phyloP scores from a whole-genome alignment of 2,797 vertebrate genomes.

The Lateolabrax maculatus region DNA sequence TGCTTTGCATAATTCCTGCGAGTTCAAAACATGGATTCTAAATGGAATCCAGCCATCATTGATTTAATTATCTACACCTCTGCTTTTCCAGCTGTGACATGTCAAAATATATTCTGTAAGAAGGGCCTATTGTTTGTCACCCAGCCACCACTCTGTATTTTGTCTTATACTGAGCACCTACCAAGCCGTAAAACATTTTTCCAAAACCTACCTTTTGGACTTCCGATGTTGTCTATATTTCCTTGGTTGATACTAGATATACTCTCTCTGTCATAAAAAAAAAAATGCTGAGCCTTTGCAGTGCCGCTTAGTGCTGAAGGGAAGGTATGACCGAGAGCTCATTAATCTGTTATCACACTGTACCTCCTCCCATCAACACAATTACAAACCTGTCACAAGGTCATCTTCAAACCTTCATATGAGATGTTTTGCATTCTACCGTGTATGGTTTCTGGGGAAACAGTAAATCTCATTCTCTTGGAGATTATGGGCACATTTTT shows the following conservation, averaged over 20 bases:
- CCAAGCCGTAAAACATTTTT: slow-evolving; percentile 32
- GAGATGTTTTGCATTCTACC: slow-evolving; percentile 10
- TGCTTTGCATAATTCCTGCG: not conserved
- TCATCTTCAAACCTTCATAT: slow-evolving; percentile 24
- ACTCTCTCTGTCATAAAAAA: slow-evolving; percentile 10
- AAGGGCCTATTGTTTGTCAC: not conserved
- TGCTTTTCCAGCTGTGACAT: not conserved
- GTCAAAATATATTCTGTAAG: not conserved
- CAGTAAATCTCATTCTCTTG: slow-evolving; percentile 10
- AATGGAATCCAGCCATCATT: not conserved
- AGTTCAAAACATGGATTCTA: not conserved
- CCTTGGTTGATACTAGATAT: not conserved
- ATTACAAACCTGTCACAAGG: slow-evolving; percentile 31
- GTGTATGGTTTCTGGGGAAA: not conserved
- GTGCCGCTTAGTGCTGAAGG: slow-evolving; percentile 1
- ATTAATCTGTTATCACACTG: slow-evolving; percentile 61
- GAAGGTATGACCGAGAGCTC: slow-evolving; percentile 26
- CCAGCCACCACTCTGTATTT: not conserved
- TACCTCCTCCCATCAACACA: slow-evolving; percentile 58
- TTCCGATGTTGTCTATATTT: slow-evolving; percentile 34
- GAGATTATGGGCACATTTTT: not conserved
- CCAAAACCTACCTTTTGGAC: slow-evolving; percentile 34
- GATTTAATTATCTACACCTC: not conserved
- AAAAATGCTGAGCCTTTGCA: slow-evolving; percentile 21
- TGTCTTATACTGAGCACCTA: not conserved